Evolutionary conservation across 2,113 vertebrate genomes (phyloP).

Genomic region (Melanotaenia duboulayi): DNA sequence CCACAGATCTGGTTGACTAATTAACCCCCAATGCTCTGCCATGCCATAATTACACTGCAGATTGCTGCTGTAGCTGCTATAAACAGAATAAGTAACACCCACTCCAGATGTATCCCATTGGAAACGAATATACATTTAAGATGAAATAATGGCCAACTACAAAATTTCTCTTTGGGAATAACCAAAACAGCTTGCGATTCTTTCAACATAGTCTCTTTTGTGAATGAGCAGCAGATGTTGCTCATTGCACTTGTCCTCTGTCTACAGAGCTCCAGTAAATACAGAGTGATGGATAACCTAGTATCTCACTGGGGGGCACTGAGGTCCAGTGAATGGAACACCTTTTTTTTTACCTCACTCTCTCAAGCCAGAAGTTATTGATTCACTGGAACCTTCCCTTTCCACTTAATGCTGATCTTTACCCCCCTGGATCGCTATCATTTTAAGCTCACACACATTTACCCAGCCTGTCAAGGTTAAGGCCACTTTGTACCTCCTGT

Average conservation of each 20-base stretch:
- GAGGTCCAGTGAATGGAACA: conserved; percentile 37
- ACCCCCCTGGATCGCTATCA: conserved; percentile 38
- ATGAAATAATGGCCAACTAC: not conserved
- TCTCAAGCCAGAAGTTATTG: conserved; percentile 58
- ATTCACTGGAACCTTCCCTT: conserved; percentile 48
- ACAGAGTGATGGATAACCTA: conserved; percentile 49
- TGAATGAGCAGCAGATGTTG: conserved; percentile 15
- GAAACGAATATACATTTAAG: not conserved
- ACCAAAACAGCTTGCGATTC: conserved; percentile 25
- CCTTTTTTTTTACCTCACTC: conserved; percentile 35
- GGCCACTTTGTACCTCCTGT: conserved; percentile 37
- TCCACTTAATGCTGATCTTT: conserved; percentile 28
- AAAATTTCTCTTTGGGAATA: not conserved
- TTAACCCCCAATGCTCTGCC: conserved; percentile 67
- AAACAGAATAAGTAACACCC: conserved; percentile 21
- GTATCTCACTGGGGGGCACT: conserved; percentile 22
- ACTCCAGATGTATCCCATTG: not conserved
- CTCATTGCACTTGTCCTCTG: not conserved
- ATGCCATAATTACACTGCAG: conserved; percentile 65
- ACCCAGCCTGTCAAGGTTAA: conserved; percentile 38
- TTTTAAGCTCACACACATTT: conserved; percentile 31
- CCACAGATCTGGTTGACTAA: conserved; percentile 66
- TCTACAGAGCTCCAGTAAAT: conserved; percentile 41
- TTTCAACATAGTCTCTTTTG: conserved; percentile 28
- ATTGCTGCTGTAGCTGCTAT: conserved; percentile 30